Conservation (phyloP, 2,113 vertebrate genomes). For the Rostratula benghalensis region DNA sequence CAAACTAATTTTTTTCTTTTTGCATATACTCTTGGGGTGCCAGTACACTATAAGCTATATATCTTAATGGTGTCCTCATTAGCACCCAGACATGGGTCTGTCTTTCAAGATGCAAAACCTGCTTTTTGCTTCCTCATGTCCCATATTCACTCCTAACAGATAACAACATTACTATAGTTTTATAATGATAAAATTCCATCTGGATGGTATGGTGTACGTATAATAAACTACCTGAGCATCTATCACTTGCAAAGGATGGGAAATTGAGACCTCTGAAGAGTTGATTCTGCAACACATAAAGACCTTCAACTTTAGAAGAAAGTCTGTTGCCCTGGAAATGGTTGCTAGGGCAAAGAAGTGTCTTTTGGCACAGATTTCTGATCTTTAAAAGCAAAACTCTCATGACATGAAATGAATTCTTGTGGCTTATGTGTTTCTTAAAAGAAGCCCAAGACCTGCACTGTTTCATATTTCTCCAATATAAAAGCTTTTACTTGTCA, state of each 20-base stretch:
- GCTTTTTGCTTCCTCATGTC: not conserved
- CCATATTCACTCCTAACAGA: not conserved
- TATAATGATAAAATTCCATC: not conserved
- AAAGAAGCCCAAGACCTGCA: conserved; percentile 31
- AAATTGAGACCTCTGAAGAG: not conserved
- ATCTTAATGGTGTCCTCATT: not conserved
- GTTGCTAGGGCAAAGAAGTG: conserved; percentile 20
- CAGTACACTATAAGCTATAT: not conserved
- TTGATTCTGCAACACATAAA: conserved; percentile 25
- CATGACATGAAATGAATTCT: conserved; percentile 36
- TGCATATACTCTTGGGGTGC: not conserved
- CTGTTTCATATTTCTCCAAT: conserved; percentile 44
- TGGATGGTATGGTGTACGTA: not conserved
- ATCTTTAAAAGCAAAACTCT: conserved; percentile 55
- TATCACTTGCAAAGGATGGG: not conserved
- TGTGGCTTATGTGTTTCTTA: conserved; percentile 40
- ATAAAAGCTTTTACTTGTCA: conserved; percentile 60
- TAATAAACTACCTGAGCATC: not conserved
- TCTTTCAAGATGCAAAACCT: not conserved
- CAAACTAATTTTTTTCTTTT: not conserved
- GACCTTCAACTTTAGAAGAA: conserved; percentile 18
- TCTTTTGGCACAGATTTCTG: conserved; percentile 44
- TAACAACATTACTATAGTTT: not conserved
- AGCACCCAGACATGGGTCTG: not conserved
- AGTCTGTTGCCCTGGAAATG: conserved; percentile 48